Conservation (phyloP, 1,140 invertebrate species). For the Calliphora vicina region DNA sequence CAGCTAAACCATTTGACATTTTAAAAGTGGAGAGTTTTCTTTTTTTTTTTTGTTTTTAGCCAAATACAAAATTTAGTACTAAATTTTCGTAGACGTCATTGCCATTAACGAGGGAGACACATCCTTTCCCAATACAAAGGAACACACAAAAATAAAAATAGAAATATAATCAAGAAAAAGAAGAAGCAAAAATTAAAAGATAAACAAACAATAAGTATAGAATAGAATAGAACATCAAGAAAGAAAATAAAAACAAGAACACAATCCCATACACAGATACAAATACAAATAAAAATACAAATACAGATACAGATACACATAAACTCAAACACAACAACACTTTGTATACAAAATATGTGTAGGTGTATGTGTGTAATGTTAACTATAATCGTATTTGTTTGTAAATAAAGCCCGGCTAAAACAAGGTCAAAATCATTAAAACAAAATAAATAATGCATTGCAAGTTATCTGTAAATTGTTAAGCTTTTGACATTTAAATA, state of each 20-base stretch:
- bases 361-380: not conserved
- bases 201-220: not conserved
- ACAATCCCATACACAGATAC: not conserved
- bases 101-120: conserved; percentile 1
- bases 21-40: conserved; percentile 6
- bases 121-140: not conserved
- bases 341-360: not conserved
- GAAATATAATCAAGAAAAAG: not conserved
- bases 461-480: not conserved
- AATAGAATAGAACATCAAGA: no score
- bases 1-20: not conserved
- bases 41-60: conserved; percentile 12
- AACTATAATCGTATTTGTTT: conserved; percentile 8
- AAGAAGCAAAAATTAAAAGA: conserved; percentile 16
- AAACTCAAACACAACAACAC: not conserved
- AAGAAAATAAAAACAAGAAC: not conserved
- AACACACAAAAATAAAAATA: not conserved
- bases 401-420: conserved; percentile 35
- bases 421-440: conserved; percentile 23
- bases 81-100: conserved; percentile 25
- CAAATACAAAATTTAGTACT: conserved; percentile 22
- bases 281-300: no score
- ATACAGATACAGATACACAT: not conserved
- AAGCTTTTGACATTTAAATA: not conserved
- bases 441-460: not conserved